phyloP scores from a whole-genome alignment of 2,113 vertebrate species.

The Apodemus speciosus region DNA sequence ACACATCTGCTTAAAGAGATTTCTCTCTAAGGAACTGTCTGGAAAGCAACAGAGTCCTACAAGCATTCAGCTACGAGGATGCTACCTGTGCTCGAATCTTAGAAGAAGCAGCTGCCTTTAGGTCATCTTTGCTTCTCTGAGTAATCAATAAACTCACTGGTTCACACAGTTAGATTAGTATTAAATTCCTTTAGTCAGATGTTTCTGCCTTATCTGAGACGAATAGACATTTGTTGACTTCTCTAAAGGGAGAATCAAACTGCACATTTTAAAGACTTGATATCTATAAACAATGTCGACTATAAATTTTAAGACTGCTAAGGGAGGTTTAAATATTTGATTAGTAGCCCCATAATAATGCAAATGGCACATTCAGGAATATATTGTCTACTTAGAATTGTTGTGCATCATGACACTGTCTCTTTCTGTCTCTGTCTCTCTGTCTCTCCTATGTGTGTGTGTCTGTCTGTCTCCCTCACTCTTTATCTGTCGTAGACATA shows the following conservation, averaged over 20 bases:
- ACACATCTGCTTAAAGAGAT: background rate
- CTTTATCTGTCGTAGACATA: background rate
- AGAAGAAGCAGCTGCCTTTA: no score
- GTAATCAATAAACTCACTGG: background rate
- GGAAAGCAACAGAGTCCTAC: background rate
- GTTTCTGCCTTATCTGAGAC: background rate
- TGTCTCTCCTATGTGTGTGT: background rate
- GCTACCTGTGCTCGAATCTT: background rate
- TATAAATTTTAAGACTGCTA: background rate
- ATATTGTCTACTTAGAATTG: background rate
- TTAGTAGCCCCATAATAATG: background rate
- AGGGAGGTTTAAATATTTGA: background rate
- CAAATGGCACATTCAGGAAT: constrained; percentile 9
- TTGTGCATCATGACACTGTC: background rate
- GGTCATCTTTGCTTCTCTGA: background rate
- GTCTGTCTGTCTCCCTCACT: background rate
- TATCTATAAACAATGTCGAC: background rate
- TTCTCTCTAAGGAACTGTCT: background rate
- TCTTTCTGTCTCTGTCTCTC: background rate
- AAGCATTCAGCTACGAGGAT: background rate
- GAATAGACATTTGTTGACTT: background rate
- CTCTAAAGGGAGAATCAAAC: background rate
- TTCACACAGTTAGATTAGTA: background rate
- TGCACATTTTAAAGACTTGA: background rate
- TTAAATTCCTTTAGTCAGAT: background rate